A percentile compares a stretch with the other conserved stretches of the same genome.
These are phyloP conservation scores for Megaceryle maxima DNA, from an alignment of 2,113 vertebrate genomes.

Conservation along the genomic window DNA sequence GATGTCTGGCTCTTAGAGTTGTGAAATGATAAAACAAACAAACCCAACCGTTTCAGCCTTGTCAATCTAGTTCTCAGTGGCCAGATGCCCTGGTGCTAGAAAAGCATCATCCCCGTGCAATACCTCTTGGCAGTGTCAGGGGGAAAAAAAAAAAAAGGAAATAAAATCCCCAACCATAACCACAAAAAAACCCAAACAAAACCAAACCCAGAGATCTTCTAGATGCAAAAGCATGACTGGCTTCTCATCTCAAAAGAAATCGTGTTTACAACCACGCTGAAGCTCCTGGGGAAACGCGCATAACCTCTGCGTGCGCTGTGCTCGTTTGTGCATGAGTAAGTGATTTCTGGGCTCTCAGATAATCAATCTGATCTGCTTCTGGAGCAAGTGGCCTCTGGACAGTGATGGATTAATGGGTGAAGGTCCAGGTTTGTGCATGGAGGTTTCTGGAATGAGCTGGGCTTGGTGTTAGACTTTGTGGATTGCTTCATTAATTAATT, in stretches of 20 bases:
- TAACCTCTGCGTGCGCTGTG: not conserved
- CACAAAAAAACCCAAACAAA: not conserved
- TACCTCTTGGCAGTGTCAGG: not conserved
- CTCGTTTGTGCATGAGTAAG: not conserved
- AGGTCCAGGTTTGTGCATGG: not conserved
- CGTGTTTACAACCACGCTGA: fast-evolving
- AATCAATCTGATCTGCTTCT: not conserved
- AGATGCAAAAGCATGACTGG: not conserved
- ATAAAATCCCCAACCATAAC: too few relatives aligned
- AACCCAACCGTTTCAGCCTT: conserved; percentile 30
- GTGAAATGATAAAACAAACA: conserved; percentile 44
- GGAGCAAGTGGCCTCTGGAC: not conserved
- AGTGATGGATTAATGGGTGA: not conserved
- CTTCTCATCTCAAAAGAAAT: not conserved
- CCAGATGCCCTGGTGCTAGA: conserved; percentile 34
- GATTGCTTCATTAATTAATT: not conserved
- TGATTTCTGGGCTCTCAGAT: not conserved
- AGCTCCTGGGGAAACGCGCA: not conserved
- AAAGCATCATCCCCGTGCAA: not conserved
- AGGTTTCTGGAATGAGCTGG: not conserved
- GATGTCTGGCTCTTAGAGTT: conserved; percentile 49
- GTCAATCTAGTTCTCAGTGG: conserved; percentile 39
- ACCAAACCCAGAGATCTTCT: not conserved
- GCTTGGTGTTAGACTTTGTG: fast-evolving
- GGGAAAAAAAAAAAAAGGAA: not conserved